A percentile compares a stretch with the other conserved stretches of the same genome.
These are phyloP conservation scores for Aleiodes sp. DNA, from an alignment of 1,140 invertebrate species.

Conservation along the genomic window DNA sequence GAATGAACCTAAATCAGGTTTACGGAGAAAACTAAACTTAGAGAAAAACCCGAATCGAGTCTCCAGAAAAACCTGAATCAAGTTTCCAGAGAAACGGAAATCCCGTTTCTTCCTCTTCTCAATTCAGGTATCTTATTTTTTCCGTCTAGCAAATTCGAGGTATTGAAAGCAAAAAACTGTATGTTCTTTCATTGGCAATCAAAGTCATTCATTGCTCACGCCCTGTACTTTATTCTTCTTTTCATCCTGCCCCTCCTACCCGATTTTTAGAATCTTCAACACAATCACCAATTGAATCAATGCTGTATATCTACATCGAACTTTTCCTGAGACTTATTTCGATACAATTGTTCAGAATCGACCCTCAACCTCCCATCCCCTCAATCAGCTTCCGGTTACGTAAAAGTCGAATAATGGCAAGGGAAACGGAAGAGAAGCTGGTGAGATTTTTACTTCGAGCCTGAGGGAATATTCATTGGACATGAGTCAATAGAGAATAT, in stretches of 20 bases:
- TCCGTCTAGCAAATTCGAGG: too few relatives aligned
- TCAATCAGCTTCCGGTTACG: conserved; percentile 2
- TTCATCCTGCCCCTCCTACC: background rate
- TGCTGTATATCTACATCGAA: conserved; percentile 20
- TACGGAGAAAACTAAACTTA: too few relatives aligned
- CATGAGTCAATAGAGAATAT: conserved; percentile 6
- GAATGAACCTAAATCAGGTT: too few relatives aligned
- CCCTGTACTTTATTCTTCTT: background rate
- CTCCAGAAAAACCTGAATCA: too few relatives aligned
- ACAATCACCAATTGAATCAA: conserved; percentile 26
- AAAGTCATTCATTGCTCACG: background rate
- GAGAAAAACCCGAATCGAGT: too few relatives aligned
- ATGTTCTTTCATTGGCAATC: conserved; percentile 4
- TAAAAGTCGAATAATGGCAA: conserved; percentile 17
- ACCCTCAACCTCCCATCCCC: conserved; percentile 23
- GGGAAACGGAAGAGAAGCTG: conserved; percentile 3
- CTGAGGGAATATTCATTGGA: background rate
- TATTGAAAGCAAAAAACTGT: too few relatives aligned
- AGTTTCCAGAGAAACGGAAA: too few relatives aligned
- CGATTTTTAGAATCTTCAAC: conserved; percentile 4
- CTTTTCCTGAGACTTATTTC: conserved; percentile 27
- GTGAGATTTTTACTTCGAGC: background rate
- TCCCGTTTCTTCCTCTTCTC: too few relatives aligned
- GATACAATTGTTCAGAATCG: conserved; percentile 30
- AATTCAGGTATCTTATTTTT: too few relatives aligned